Evolutionary conservation across 2,888 invertebrate genomes (phyloP).

Genomic region (Argyresthia goedartella): DNA sequence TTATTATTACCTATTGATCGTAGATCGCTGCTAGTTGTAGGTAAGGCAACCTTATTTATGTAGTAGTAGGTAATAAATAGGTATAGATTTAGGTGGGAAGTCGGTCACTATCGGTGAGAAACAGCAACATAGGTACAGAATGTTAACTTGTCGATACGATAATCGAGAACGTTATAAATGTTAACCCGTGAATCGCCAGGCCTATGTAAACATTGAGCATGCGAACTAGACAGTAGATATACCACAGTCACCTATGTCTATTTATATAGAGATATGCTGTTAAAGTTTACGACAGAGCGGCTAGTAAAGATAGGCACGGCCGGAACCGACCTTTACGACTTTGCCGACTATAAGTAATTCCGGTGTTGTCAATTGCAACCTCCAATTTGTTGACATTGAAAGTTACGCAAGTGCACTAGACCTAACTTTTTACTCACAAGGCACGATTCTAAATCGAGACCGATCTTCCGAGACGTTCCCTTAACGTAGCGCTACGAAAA

Average conservation of each 20-base stretch:
- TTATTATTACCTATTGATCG: no score
- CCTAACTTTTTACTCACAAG: background rate
- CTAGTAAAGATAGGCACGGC: background rate
- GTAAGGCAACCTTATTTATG: no score
- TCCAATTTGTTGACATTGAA: slow-evolving; percentile 54
- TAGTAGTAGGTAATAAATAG: no score
- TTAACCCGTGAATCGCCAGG: slow-evolving; percentile 15
- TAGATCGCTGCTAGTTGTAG: no score
- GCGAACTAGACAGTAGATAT: background rate
- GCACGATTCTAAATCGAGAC: slow-evolving; percentile 7
- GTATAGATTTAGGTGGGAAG: no score
- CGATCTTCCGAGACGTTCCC: slow-evolving; percentile 18
- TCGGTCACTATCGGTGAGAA: slow-evolving; percentile 32
- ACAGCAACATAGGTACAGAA: slow-evolving; percentile 41
- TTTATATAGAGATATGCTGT: no score
- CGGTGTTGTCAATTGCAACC: background rate
- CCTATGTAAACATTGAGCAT: slow-evolving; percentile 10
- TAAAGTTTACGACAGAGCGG: background rate
- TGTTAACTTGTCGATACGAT: slow-evolving; percentile 56
- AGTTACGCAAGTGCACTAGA: slow-evolving; percentile 50
- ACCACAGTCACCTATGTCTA: background rate
- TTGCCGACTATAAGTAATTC: background rate
- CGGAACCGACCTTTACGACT: background rate
- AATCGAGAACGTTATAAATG: slow-evolving; percentile 41
- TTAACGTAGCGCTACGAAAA: slow-evolving; percentile 34